These are phyloP conservation scores for Lamellibrachia luymesi DNA, from an alignment of 1,140 invertebrate species.

Conservation along the genomic window DNA sequence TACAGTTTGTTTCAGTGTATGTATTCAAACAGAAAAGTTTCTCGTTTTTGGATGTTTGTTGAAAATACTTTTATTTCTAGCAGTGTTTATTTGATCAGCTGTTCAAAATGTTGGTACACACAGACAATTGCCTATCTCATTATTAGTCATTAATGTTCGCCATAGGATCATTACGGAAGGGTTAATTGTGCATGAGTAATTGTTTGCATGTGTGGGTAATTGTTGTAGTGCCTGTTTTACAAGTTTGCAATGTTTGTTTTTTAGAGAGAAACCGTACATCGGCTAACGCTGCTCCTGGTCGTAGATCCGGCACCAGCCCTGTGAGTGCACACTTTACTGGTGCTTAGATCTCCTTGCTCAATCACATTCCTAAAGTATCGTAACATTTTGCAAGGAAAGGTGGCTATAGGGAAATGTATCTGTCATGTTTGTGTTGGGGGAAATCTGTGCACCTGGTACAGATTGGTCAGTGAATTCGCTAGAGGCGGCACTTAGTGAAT, in stretches of 20 bases:
- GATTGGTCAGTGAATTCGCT: not conserved
- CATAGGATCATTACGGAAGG: too few species aligned
- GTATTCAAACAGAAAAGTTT: not conserved
- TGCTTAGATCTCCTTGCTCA: too few species aligned
- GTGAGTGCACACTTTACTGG: not conserved
- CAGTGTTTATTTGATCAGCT: not conserved
- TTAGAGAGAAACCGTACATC: not conserved
- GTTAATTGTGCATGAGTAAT: too few species aligned
- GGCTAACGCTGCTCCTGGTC: not conserved
- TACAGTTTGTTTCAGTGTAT: not conserved
- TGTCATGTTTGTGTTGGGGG: too few species aligned
- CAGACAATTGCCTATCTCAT: not conserved
- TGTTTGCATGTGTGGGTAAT: not conserved
- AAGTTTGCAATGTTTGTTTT: not conserved
- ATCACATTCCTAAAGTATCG: too few species aligned
- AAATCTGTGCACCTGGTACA: too few species aligned
- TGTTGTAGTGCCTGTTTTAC: not conserved
- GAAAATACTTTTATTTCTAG: not conserved
- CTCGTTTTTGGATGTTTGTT: not conserved
- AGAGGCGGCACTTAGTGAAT: not conserved
- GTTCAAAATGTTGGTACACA: not conserved
- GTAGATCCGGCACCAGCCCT: not conserved
- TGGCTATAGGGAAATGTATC: too few species aligned
- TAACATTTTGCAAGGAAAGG: too few species aligned
- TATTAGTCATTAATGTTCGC: not conserved